phyloP scores from a whole-genome alignment of 2,888 invertebrate species.

The Tineola bisselliella region DNA sequence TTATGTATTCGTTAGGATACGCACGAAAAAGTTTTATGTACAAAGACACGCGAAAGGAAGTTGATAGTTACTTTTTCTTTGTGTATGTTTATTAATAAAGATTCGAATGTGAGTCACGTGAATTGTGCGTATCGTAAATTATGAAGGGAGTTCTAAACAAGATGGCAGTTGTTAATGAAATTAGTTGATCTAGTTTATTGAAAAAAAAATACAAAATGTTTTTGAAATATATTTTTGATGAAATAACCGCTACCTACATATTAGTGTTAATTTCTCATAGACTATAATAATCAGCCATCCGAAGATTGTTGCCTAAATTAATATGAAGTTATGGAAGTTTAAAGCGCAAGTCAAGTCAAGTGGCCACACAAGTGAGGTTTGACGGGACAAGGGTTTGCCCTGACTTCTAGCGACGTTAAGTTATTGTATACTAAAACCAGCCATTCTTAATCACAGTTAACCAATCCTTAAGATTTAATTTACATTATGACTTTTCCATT shows the following conservation, averaged over 20 bases:
- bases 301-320: neutral
- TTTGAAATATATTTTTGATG: too few relatives aligned
- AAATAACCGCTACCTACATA: too few relatives aligned
- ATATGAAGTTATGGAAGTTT: constrained; percentile 46
- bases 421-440: neutral
- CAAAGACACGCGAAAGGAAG: constrained; percentile 61
- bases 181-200: too few relatives aligned
- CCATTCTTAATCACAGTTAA: neutral
- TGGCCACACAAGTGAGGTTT: constrained; percentile 20
- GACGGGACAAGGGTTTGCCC: neutral
- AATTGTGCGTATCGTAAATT: constrained; percentile 36
- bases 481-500: constrained; percentile 5
- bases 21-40: constrained; percentile 64
- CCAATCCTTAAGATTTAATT: neutral
- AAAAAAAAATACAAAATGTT: too few relatives aligned
- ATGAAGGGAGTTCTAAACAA: constrained; percentile 37
- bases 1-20: constrained; percentile 64
- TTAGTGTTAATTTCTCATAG: too few relatives aligned
- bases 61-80: constrained; percentile 45
- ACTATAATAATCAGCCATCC: neutral
- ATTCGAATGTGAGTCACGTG: constrained; percentile 23
- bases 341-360: constrained; percentile 35
- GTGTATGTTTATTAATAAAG: constrained; percentile 52
- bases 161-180: too few relatives aligned
- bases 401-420: neutral